Conservation (phyloP, 1,140 invertebrate species). For the Drosophila navojoa region DNA sequence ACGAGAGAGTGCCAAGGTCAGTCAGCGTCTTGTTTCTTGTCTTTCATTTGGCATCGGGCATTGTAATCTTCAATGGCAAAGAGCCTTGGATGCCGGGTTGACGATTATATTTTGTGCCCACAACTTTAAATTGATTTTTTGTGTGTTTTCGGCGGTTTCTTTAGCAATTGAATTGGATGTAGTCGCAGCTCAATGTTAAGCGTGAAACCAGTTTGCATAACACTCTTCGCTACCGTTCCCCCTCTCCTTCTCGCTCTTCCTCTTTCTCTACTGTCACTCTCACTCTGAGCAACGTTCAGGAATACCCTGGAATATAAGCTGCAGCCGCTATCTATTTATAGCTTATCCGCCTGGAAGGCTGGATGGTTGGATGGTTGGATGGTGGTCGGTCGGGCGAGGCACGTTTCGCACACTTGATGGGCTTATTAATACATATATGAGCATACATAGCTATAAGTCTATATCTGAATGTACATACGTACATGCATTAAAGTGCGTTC, state of each 20-base stretch:
- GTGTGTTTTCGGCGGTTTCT: constrained; percentile 34
- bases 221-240: not conserved
- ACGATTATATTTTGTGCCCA: constrained; percentile 54
- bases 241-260: not conserved
- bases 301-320: constrained; percentile 55
- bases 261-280: not conserved
- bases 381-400: not conserved
- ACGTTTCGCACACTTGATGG: constrained; percentile 25
- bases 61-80: constrained; percentile 19
- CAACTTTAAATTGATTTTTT: constrained; percentile 30
- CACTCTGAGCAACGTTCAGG: constrained; percentile 41
- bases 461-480: not conserved
- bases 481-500: not conserved
- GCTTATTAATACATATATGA: constrained; percentile 29
- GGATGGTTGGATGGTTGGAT: too few relatives aligned
- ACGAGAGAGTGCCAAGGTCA: constrained; percentile 21
- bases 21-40: not conserved
- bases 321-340: not conserved
- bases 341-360: constrained; percentile 7
- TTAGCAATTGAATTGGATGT: constrained; percentile 33
- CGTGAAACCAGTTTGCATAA: constrained; percentile 55
- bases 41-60: constrained; percentile 28
- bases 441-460: not conserved
- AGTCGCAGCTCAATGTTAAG: constrained; percentile 61
- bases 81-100: constrained; percentile 39